Conservation (phyloP, 2,113 vertebrate genomes). For the Rhinolophus sinicus region DNA sequence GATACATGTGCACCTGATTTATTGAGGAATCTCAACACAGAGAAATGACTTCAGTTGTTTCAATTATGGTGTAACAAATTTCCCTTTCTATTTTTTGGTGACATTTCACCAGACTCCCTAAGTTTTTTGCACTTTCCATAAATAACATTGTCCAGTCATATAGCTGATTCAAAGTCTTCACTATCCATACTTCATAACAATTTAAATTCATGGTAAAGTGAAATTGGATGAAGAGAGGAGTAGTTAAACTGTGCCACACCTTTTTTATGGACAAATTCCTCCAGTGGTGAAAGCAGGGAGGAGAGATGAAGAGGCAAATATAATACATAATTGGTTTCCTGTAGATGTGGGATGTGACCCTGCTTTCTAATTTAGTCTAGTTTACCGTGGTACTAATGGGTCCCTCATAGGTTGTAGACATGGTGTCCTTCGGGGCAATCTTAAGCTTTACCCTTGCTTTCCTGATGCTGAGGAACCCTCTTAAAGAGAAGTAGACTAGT, state of each 20-base stretch:
- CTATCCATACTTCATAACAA: neutral
- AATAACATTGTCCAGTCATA: neutral
- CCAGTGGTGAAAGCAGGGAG: neutral
- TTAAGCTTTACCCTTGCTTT: neutral
- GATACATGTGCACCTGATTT: neutral
- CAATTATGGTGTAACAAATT: neutral
- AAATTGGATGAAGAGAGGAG: neutral
- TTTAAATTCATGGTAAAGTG: neutral
- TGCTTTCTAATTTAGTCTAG: neutral
- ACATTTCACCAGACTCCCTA: neutral
- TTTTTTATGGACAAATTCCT: neutral
- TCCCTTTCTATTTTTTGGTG: neutral
- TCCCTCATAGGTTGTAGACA: accelerated
- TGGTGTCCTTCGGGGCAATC: neutral
- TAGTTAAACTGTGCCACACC: neutral
- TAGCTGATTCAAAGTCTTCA: neutral
- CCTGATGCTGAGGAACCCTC: neutral
- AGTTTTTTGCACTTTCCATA: neutral
- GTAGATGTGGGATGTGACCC: no score
- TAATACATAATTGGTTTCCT: no score
- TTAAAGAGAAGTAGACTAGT: neutral
- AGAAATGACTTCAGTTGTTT: neutral
- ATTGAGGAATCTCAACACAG: neutral
- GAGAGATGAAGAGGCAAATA: neutral
- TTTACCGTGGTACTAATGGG: neutral